A percentile compares a stretch with the other conserved stretches of the same genome.
phyloP scores from a whole-genome alignment of 2,797 vertebrate genomes.

The Gymnoscopelus microlampas region DNA sequence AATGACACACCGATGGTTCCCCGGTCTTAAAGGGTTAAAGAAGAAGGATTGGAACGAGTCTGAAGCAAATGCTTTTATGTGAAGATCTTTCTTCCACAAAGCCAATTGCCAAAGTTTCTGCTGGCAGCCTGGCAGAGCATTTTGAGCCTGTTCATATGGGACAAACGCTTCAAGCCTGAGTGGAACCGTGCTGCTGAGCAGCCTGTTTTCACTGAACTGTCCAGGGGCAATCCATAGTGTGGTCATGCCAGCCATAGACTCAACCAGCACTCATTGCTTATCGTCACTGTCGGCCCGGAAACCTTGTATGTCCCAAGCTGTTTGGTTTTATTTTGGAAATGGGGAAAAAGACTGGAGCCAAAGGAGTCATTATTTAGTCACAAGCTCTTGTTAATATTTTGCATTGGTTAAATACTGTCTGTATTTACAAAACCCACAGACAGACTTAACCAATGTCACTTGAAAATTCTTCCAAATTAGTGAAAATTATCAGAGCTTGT shows the following conservation, averaged over 20 bases:
- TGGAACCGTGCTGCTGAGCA: conserved; percentile 15
- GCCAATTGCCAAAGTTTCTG: conserved; percentile 24
- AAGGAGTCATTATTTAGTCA: no score
- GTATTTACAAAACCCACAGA: no score
- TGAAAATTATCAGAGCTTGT: no score
- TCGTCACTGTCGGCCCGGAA: no score
- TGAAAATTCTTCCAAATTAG: no score
- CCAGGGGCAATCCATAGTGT: conserved; percentile 5
- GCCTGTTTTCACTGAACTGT: conserved; percentile 21
- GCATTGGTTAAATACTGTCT: no score
- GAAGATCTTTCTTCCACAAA: conserved; percentile 22
- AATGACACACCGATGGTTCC: no score
- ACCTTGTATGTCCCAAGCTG: no score
- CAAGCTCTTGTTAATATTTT: no score
- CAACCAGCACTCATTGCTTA: not conserved
- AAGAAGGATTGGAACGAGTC: conserved; percentile 34
- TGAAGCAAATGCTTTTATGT: conserved; percentile 30
- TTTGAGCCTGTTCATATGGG: conserved; percentile 37
- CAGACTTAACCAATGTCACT: no score
- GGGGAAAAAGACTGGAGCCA: no score
- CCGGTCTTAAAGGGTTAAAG: not conserved
- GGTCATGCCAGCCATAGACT: conserved; percentile 30
- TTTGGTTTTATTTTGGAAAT: no score
- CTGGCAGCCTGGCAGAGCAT: conserved; percentile 21
- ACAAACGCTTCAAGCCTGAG: conserved; percentile 44